Percentiles rank a stretch among this genome's conserved stretches.
Conservation (phyloP, 2,888 invertebrate genomes). For the Petrophora chlorosata region DNA sequence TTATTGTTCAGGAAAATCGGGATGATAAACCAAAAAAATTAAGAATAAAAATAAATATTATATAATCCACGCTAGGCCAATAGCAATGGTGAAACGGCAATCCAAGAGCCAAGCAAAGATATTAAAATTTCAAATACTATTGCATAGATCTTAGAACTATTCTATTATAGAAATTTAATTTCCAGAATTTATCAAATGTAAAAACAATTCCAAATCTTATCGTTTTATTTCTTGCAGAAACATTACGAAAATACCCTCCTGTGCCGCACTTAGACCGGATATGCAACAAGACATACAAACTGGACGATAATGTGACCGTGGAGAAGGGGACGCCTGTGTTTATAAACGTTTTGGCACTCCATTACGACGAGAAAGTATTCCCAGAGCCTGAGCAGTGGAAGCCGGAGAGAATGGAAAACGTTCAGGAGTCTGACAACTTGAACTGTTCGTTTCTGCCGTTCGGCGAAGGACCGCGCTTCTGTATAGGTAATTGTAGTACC, state of each 20-base stretch:
- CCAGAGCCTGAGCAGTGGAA: constrained; percentile 62
- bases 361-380: constrained; percentile 54
- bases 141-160: too few species aligned
- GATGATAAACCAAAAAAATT: too few species aligned
- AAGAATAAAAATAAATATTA: too few species aligned
- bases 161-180: neutral
- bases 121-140: too few species aligned
- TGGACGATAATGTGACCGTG: constrained; percentile 56
- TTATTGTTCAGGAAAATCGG: too few species aligned
- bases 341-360: constrained; percentile 60
- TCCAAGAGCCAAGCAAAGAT: too few species aligned
- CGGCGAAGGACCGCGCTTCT: constrained; percentile 68
- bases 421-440: constrained; percentile 55
- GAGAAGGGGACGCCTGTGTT: constrained; percentile 60
- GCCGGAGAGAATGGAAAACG: constrained; percentile 56
- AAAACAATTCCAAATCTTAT: too few species aligned
- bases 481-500: constrained; percentile 57
- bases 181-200: too few species aligned
- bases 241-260: constrained; percentile 61
- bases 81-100: too few species aligned
- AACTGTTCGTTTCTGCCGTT: constrained; percentile 64
- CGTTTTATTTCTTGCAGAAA: constrained; percentile 62
- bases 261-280: constrained; percentile 58
- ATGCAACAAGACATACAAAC: constrained; percentile 51
- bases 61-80: too few species aligned